Conservation (phyloP, 2,888 invertebrate species). For the Volucella inanis region DNA sequence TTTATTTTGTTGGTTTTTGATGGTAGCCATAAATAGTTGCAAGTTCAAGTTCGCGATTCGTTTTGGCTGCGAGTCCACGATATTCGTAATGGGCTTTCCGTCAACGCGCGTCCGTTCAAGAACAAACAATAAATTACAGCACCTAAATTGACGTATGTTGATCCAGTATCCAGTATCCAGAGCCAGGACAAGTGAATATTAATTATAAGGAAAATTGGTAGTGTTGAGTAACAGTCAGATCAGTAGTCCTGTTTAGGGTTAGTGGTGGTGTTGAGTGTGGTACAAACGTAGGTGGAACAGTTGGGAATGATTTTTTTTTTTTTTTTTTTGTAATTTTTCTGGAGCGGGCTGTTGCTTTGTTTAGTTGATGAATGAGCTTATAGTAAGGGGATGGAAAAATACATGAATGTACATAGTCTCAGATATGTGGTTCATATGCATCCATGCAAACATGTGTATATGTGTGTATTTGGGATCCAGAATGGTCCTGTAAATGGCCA, state of each 20-base stretch:
- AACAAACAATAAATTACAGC: slow-evolving; percentile 57
- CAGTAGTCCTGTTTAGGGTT: slow-evolving; percentile 7
- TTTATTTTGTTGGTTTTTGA: slow-evolving; percentile 60
- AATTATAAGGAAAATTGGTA: slow-evolving; percentile 65
- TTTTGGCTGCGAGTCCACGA: slow-evolving; percentile 49
- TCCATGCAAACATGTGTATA: no score
- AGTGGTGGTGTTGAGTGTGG: no score
- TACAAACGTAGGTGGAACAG: slow-evolving; percentile 9
- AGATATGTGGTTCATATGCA: no score
- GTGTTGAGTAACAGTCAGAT: slow-evolving; percentile 55
- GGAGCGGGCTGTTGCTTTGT: slow-evolving; percentile 55
- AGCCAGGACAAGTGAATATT: slow-evolving; percentile 69
- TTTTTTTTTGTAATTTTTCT: slow-evolving; percentile 55
- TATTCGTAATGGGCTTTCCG: slow-evolving; percentile 43
- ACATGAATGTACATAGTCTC: no score
- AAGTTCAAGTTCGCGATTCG: slow-evolving; percentile 67
- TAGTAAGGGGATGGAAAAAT: neutral
- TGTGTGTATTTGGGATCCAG: slow-evolving; percentile 15
- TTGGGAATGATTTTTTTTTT: slow-evolving; percentile 49
- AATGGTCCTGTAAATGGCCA: slow-evolving; percentile 15
- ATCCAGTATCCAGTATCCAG: slow-evolving; percentile 15
- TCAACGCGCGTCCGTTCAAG: slow-evolving; percentile 55
- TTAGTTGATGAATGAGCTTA: slow-evolving; percentile 52
- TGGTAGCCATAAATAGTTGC: slow-evolving; percentile 68
- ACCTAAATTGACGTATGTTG: slow-evolving; percentile 57